phyloP scores from a whole-genome alignment of 2,797 vertebrate species.

The Acrossocheilus wenchowensis region DNA sequence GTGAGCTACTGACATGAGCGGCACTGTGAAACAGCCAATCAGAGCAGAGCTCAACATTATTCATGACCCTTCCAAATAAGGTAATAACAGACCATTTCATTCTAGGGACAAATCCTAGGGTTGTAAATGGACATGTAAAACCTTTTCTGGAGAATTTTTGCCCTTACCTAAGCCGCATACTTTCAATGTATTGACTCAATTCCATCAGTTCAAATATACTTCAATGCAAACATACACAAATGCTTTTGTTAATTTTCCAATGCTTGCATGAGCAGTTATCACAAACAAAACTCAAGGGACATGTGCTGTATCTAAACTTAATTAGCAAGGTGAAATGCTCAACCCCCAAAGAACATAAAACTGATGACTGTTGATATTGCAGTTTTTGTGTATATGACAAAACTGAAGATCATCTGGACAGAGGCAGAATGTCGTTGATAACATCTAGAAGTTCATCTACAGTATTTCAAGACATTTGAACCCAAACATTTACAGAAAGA shows the following conservation, averaged over 20 bases:
- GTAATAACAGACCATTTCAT: too few species aligned
- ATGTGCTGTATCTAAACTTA: constrained; percentile 12
- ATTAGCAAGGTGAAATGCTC: neutral
- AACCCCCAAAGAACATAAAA: neutral
- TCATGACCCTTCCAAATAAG: too few species aligned
- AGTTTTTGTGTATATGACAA: neutral
- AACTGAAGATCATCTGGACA: constrained; percentile 14
- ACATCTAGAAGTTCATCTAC: neutral
- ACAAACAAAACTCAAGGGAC: neutral
- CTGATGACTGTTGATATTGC: neutral
- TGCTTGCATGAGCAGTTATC: neutral
- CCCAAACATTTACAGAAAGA: neutral
- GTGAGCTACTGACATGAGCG: too few species aligned
- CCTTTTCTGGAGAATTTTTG: too few species aligned
- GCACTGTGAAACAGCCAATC: too few species aligned
- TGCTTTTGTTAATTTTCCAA: constrained; percentile 2
- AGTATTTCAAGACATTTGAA: constrained; percentile 13
- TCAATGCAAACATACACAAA: neutral
- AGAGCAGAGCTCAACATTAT: too few species aligned
- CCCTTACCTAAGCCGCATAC: too few species aligned
- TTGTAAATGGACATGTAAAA: too few species aligned
- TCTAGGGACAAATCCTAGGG: too few species aligned
- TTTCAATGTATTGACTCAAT: neutral
- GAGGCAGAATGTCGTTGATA: neutral
- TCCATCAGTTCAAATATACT: neutral